Conservation (phyloP, 2,113 vertebrate species). For the Sebastes fasciatus region DNA sequence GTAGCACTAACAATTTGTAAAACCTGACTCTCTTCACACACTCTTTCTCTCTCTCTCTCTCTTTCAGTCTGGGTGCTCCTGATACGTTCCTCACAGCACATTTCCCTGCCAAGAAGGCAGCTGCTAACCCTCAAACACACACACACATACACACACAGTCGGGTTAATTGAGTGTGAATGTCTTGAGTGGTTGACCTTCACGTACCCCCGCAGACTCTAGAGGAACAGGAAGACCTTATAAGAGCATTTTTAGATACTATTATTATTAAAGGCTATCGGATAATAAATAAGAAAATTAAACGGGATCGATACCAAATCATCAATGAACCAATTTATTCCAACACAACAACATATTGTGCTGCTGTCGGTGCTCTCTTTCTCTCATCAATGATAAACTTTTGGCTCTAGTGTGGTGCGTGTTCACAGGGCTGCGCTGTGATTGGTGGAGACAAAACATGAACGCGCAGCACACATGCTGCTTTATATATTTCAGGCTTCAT, state of each 20-base stretch:
- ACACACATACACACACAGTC: constrained; percentile 6
- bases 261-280: not conserved
- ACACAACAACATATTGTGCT: not conserved
- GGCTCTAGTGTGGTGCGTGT: constrained; percentile 41
- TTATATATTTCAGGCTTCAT: constrained; percentile 42
- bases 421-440: constrained; percentile 56
- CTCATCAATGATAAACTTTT: constrained; percentile 49
- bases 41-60: not conserved
- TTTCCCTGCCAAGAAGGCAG: constrained; percentile 59
- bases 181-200: constrained; percentile 47
- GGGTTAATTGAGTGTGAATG: constrained; percentile 61
- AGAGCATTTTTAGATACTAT: constrained; percentile 2
- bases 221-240: constrained; percentile 34
- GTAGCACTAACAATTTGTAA: constrained; percentile 27
- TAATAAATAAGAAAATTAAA: not conserved
- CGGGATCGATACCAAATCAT: not conserved
- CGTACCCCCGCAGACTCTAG: constrained; percentile 5
- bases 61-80: constrained; percentile 5
- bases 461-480: constrained; percentile 39
- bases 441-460: constrained; percentile 56
- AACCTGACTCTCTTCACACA: constrained; percentile 8
- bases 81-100: constrained; percentile 56
- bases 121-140: constrained; percentile 51
- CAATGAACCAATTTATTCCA: not conserved
- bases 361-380: not conserved